These are phyloP conservation scores for Sinosuthora webbiana DNA, from an alignment of 2,113 vertebrate species.

Conservation along the genomic window DNA sequence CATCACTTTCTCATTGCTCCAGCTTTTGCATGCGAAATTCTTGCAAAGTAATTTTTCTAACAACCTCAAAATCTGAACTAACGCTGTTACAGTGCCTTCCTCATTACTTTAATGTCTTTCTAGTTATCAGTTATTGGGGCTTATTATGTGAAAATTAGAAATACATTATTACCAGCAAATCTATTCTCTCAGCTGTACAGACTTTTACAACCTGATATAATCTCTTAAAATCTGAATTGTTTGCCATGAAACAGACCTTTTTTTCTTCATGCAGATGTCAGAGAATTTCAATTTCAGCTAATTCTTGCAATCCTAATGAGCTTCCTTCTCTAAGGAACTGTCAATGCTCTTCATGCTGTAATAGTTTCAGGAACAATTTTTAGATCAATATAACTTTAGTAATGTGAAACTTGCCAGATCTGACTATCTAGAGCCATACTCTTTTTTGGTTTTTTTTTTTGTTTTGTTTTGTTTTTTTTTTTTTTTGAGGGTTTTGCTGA, in stretches of 20 bases:
- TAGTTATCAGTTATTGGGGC: conserved; percentile 56
- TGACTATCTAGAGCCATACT: not conserved
- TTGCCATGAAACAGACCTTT: conserved; percentile 66
- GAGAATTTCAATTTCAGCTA: conserved; percentile 78
- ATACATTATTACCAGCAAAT: conserved; percentile 72
- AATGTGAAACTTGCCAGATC: conserved; percentile 62
- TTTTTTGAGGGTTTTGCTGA: conserved; percentile 41
- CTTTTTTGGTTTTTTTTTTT: not conserved
- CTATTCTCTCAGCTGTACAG: conserved; percentile 63
- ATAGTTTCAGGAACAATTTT: conserved; percentile 77
- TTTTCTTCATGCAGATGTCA: conserved; percentile 73
- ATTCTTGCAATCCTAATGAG: conserved; percentile 70
- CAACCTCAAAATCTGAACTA: conserved; percentile 36
- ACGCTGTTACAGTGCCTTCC: conserved; percentile 40
- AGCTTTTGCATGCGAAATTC: not conserved
- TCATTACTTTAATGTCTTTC: conserved; percentile 71
- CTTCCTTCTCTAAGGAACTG: conserved; percentile 68
- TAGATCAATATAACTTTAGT: conserved; percentile 69
- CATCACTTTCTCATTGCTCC: not conserved
- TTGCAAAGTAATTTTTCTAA: conserved; percentile 43
- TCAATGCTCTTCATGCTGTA: conserved; percentile 60
- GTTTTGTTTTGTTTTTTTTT: not conserved
- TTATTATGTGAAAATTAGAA: conserved; percentile 79
- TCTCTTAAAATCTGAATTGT: conserved; percentile 71
- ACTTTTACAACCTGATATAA: conserved; percentile 74